Percentiles rank a stretch among this genome's conserved stretches.
Conservation (phyloP, 37 sponge, comb jelly and placozoan genomes). For the Ephydatia muelleri region DNA sequence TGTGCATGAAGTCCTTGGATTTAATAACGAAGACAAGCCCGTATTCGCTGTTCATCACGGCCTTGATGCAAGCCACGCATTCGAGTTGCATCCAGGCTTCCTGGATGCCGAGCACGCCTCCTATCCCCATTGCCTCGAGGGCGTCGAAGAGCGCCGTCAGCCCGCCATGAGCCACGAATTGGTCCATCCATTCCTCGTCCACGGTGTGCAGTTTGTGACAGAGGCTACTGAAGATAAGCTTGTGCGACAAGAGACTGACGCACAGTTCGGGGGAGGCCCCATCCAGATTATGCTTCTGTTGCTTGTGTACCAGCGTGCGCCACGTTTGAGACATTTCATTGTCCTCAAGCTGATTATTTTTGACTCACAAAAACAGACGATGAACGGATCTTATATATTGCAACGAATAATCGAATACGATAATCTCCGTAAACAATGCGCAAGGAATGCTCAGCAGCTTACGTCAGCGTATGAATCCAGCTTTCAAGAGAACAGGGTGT, state of each 20-base stretch:
- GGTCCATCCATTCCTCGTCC: slow-evolving; percentile 84
- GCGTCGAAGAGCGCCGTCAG: slow-evolving; percentile 82
- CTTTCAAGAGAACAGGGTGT: no score
- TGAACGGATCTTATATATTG: no score
- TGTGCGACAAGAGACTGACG: slow-evolving; percentile 55
- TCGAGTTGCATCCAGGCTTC: slow-evolving; percentile 90
- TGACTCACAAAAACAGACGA: no score
- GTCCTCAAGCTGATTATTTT: no score
- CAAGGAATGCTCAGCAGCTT: no score
- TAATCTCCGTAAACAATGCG: no score
- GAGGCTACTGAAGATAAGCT: slow-evolving; percentile 62
- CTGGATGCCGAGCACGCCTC: slow-evolving; percentile 61
- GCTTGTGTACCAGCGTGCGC: no score
- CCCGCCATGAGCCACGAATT: slow-evolving; percentile 83
- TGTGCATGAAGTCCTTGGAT: slow-evolving; percentile 4
- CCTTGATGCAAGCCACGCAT: slow-evolving; percentile 84
- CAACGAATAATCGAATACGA: no score
- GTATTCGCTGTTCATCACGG: slow-evolving; percentile 83
- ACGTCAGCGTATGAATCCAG: no score
- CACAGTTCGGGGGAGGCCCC: slow-evolving; percentile 82
- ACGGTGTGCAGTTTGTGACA: slow-evolving; percentile 63
- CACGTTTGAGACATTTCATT: no score
- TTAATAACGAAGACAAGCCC: slow-evolving; percentile 82
- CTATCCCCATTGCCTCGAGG: slow-evolving; percentile 61
- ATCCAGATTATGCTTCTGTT: slow-evolving; percentile 34